Base-by-base conservation (phyloP, 2,888 invertebrate genomes). In the Nephrotoma flavescens region DNA sequence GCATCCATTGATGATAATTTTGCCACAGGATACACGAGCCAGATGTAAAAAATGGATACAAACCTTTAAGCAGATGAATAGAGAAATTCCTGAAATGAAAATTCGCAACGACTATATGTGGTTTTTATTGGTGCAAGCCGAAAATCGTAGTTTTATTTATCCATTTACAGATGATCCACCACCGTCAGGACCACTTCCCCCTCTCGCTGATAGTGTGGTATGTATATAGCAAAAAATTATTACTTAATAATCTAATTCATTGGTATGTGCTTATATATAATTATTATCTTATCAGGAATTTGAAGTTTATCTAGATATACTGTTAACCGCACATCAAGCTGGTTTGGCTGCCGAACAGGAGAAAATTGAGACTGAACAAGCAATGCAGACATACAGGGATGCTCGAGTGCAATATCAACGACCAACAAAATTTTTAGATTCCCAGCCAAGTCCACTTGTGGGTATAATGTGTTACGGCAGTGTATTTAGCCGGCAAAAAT, bases 81-180 rank as follows among this genome's bases (percentile, higher is more conserved):
- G 2, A 71, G 71, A 71, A 71, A 71, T 31, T 31, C 31, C 71
- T 4, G 88, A 88, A 41, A 86, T 87, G 42, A 84, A 9, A 6
- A 87, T 87, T 41, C 87, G 88, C 41, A 88, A 88, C 85, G 88
- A 88, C 86, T 88, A 88, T 42, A 86, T 87, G 41, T 88, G 88
- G 88, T 88, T 88, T 83, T 86, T 88, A n/a, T 87, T 88, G 0
- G 86, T 87, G 2, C 88, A 88, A 86, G 86, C 88, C n/a, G 88
- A 88, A 87, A 88, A 86, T 86, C 87, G 87, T 19, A 42, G 19
- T 0, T 86, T 88, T 6, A 88, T 88, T 12, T 52, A 88, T 45
- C 88, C 88, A 41, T 88, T 88, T 87, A 87, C 87, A 6, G 57
- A 87, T 9, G 41, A 47, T 44, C 88, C 88, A 41, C 88, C 87